Evolutionary conservation across 2,113 vertebrate species (phyloP).

Genomic region (Peromyscus polionotus): DNA sequence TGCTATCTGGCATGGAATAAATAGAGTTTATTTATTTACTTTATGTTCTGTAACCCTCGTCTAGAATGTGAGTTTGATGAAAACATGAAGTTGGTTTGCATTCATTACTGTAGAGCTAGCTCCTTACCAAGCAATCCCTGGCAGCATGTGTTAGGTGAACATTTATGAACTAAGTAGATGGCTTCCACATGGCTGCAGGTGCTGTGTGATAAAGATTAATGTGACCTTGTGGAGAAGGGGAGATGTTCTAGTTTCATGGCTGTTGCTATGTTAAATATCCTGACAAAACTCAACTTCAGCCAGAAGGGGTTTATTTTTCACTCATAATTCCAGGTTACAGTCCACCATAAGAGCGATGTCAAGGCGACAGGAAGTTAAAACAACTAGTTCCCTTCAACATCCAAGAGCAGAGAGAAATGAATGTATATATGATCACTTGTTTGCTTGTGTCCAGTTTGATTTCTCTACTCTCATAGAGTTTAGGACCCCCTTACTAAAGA

Average conservation of each 20-base stretch:
- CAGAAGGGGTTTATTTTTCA: background rate
- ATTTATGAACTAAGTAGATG: background rate
- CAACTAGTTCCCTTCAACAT: background rate
- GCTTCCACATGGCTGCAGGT: background rate
- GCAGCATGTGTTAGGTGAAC: background rate
- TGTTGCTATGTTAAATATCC: background rate
- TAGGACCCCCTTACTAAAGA: background rate
- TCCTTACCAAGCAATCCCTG: background rate
- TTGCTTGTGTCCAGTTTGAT: background rate
- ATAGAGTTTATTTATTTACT: background rate
- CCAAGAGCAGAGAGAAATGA: background rate
- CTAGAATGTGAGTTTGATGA: background rate
- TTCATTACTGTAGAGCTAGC: background rate
- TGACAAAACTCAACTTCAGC: background rate
- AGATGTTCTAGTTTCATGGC: background rate
- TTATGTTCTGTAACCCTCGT: background rate
- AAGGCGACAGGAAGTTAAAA: background rate
- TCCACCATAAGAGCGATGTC: background rate
- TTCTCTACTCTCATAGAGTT: background rate
- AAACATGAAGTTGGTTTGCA: background rate
- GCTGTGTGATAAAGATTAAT: background rate
- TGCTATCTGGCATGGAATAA: background rate
- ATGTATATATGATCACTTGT: no score
- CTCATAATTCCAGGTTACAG: background rate
- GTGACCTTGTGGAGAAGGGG: background rate